A percentile compares a stretch with the other conserved stretches of the same genome.
Evolutionary conservation across 2,797 vertebrate species (phyloP).

Genomic region (Oryzias sinensis): DNA sequence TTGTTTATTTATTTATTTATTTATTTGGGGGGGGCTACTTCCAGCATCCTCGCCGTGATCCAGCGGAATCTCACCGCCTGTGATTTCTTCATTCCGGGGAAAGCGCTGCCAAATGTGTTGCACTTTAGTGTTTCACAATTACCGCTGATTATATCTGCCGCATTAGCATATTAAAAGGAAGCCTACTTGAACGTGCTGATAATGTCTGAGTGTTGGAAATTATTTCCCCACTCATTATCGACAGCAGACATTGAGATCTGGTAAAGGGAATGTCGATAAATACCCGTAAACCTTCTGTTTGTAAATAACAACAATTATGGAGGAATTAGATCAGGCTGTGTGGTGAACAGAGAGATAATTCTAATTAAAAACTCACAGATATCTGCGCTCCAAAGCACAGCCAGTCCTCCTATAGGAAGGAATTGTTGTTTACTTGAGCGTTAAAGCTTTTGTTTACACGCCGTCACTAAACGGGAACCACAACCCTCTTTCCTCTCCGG

Average conservation of each 20-base stretch:
- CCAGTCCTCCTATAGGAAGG: conserved; percentile 14
- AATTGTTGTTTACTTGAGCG: conserved; percentile 29
- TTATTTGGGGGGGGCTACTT: conserved; percentile 24
- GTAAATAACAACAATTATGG: conserved; percentile 75
- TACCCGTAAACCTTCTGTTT: conserved; percentile 64
- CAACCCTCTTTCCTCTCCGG: too few relatives aligned
- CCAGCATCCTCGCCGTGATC: conserved; percentile 16
- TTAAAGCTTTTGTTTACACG: conserved; percentile 35
- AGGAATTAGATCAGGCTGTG: conserved; percentile 59
- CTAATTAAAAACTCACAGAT: conserved; percentile 68
- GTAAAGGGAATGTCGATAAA: conserved; percentile 59
- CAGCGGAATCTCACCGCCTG: conserved; percentile 25
- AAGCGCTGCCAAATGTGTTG: conserved; percentile 58
- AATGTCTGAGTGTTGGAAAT: conserved; percentile 76
- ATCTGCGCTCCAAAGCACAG: conserved; percentile 36
- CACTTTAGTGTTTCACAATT: conserved; percentile 77
- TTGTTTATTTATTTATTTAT: too few relatives aligned
- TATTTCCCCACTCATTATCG: conserved; percentile 70
- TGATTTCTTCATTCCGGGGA: conserved; percentile 66
- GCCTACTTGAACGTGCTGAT: conserved; percentile 73
- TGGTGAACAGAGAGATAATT: conserved; percentile 58
- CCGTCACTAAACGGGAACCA: too few relatives aligned
- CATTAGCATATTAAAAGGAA: conserved; percentile 80
- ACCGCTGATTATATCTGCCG: conserved; percentile 71
- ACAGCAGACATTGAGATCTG: conserved; percentile 52